Percentiles rank a stretch among this genome's conserved stretches.
These are phyloP conservation scores for Periophthalmodon schlosseri DNA, from an alignment of 2,113 vertebrate genomes.

Conservation along the genomic window DNA sequence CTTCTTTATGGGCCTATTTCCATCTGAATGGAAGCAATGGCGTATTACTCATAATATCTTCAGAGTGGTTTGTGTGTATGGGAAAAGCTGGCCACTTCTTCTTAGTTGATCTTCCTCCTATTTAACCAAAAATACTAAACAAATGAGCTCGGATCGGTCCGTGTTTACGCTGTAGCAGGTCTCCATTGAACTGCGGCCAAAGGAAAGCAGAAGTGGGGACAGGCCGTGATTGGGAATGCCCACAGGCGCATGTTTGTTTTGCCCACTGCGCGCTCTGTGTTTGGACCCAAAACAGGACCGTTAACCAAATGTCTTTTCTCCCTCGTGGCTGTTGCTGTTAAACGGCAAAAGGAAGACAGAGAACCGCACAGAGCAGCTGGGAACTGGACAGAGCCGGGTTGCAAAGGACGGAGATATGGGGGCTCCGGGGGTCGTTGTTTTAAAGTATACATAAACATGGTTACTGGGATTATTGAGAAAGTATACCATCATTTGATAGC, in stretches of 20 bases:
- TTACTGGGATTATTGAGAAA: not conserved
- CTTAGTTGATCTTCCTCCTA: not conserved
- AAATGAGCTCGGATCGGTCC: not conserved
- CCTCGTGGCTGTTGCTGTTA: conserved; percentile 43
- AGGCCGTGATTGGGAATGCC: not conserved
- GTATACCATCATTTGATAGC: not conserved
- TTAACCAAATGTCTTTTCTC: conserved; percentile 44
- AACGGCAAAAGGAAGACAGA: not conserved
- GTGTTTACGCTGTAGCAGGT: not conserved
- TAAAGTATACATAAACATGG: not conserved
- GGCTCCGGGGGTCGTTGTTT: not conserved
- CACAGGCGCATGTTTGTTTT: not conserved
- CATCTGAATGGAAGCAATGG: too few relatives aligned
- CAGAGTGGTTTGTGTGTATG: not conserved
- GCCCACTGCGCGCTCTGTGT: conserved; percentile 51
- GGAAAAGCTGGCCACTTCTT: not conserved
- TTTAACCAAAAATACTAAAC: not conserved
- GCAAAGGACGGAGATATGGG: too few relatives aligned
- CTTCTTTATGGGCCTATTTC: too few relatives aligned
- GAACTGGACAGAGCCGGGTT: not conserved
- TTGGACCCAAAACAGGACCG: conserved; percentile 64
- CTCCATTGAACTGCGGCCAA: not conserved
- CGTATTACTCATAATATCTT: not conserved
- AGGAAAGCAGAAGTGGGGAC: not conserved
- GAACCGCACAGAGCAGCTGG: conserved; percentile 32